A percentile compares a stretch with the other conserved stretches of the same genome.
phyloP scores from a whole-genome alignment of 1,140 invertebrate genomes.

The Dinothrombium tinctorium region DNA sequence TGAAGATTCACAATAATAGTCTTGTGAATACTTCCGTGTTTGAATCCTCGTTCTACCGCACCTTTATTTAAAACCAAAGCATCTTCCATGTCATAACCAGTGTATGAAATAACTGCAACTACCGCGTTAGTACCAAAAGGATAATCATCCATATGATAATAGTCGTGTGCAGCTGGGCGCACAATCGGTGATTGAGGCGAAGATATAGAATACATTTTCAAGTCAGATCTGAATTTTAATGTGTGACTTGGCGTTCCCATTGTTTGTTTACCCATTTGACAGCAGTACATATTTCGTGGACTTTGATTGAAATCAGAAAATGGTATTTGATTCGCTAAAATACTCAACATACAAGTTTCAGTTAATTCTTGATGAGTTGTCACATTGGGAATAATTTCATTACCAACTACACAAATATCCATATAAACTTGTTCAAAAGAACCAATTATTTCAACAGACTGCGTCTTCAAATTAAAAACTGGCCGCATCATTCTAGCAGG shows the following conservation, averaged over 20 bases:
- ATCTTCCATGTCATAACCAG: slow-evolving; percentile 99
- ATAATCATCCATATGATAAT: slow-evolving; percentile 72
- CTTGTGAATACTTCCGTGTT: slow-evolving; percentile 70
- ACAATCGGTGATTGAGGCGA: slow-evolving; percentile 71
- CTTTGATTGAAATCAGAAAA: slow-evolving; percentile 97
- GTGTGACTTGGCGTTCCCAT: slow-evolving; percentile 89
- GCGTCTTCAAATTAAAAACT: slow-evolving; percentile 52
- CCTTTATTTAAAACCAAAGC: slow-evolving; percentile 96
- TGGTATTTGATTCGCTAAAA: slow-evolving; percentile 81
- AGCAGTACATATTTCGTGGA: slow-evolving; percentile 97
- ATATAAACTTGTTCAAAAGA: slow-evolving; percentile 89
- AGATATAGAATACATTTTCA: slow-evolving; percentile 75
- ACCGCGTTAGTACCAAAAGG: slow-evolving; percentile 90
- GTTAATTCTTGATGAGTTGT: slow-evolving; percentile 80
- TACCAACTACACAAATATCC: slow-evolving; percentile 52
- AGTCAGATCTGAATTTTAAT: slow-evolving; percentile 60
- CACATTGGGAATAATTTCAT: slow-evolving; percentile 39
- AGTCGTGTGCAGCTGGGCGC: slow-evolving; percentile 60
- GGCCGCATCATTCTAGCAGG: slow-evolving; percentile 78
- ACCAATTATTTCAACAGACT: slow-evolving; percentile 65
- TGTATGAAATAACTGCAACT: slow-evolving; percentile 94
- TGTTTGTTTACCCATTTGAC: slow-evolving; percentile 99
- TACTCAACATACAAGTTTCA: slow-evolving; percentile 65
- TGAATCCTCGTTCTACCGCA: slow-evolving; percentile 77
- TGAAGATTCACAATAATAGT: slow-evolving; percentile 48